phyloP scores from a whole-genome alignment of 1,140 invertebrate genomes.

The Ladona fulva region DNA sequence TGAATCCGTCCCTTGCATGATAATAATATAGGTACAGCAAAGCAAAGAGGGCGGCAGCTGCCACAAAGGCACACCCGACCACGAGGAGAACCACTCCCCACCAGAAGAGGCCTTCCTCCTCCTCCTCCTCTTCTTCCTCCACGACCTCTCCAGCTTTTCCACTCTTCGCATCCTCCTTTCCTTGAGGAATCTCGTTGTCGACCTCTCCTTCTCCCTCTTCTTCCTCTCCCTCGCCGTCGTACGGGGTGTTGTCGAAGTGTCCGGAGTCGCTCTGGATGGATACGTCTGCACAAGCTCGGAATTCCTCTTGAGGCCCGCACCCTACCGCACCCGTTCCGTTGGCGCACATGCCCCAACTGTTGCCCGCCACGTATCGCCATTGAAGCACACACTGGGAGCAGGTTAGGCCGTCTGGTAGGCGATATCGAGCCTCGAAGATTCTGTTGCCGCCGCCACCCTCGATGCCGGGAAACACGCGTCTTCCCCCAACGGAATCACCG shows the following conservation, averaged over 20 bases:
- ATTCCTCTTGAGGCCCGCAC: slow-evolving; percentile 80
- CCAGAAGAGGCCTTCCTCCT: slow-evolving; percentile 12
- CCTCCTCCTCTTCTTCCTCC: background rate
- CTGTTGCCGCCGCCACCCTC: slow-evolving; percentile 52
- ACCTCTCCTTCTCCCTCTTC: slow-evolving; percentile 12
- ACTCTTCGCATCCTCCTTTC: slow-evolving; percentile 22
- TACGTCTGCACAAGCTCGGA: slow-evolving; percentile 76
- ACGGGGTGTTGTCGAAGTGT: slow-evolving; percentile 30
- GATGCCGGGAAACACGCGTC: slow-evolving; percentile 55
- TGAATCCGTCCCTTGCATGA: slow-evolving; percentile 35
- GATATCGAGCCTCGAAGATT: slow-evolving; percentile 54
- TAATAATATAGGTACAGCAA: slow-evolving; percentile 34
- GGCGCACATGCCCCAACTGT: slow-evolving; percentile 41
- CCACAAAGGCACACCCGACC: slow-evolving; percentile 10
- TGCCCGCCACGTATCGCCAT: slow-evolving; percentile 64
- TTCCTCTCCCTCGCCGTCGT: slow-evolving; percentile 20
- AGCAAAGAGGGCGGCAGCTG: slow-evolving; percentile 13
- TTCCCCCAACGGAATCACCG: slow-evolving; percentile 35
- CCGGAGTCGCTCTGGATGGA: slow-evolving; percentile 39
- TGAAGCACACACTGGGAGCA: slow-evolving; percentile 72
- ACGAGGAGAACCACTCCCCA: slow-evolving; percentile 18
- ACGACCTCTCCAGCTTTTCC: slow-evolving; percentile 21
- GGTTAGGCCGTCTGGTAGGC: slow-evolving; percentile 53
- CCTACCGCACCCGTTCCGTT: slow-evolving; percentile 54
- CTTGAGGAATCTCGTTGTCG: slow-evolving; percentile 22